Evolutionary conservation across 1,140 invertebrate genomes (phyloP), one percentile per base, ranked within the genome.

Genomic region (Meteorus sp.): DNA sequence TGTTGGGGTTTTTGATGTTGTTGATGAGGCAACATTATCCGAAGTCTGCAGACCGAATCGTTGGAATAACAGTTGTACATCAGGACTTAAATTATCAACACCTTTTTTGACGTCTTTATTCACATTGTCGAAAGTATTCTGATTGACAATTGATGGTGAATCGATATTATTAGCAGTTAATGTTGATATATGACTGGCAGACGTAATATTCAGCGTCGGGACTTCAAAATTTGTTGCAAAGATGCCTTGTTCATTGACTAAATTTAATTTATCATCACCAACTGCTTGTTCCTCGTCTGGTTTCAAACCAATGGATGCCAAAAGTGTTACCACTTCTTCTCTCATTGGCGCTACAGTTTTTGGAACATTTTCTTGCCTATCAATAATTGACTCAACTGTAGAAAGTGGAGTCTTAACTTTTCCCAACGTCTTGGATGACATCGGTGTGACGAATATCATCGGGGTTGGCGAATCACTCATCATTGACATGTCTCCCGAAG

Each of bases 221-320:
- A 67, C 62, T n/a, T 56, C 29, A 0, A 63, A 60, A 25, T 57
- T 69, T 1, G n/a, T 44, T 0, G 67, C 60, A 1, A 66, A 45
- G 4, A 66, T 29, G 0, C 67, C 65, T 9, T 64, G 63, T 3
- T 55, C 57, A 2, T 60, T 52, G 27, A 64, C 63, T 0, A 45
- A 41, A 4, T 67, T 66, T 3, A 61, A 39, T 3, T 67, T 62
- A 23, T 63, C 51, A 6, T 63, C 48, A 4, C 60, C 8, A 35
- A 23, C 15, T n/a, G 13, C 62, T 9, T 19, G 54, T 0, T 17
- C 31, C 7, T 64, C 59, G 2, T 60, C 45, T 1, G 67, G 65
- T 2, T 61, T 59, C 1, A 82, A 57, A 1, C 79, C 79, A 7
- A 82, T 74, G 0, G 77, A 77, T 5, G 75, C 72, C 2, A 83